These are phyloP conservation scores for Yponomeuta plumbellus DNA, from an alignment of 2,888 invertebrate species.

Conservation along the genomic window DNA sequence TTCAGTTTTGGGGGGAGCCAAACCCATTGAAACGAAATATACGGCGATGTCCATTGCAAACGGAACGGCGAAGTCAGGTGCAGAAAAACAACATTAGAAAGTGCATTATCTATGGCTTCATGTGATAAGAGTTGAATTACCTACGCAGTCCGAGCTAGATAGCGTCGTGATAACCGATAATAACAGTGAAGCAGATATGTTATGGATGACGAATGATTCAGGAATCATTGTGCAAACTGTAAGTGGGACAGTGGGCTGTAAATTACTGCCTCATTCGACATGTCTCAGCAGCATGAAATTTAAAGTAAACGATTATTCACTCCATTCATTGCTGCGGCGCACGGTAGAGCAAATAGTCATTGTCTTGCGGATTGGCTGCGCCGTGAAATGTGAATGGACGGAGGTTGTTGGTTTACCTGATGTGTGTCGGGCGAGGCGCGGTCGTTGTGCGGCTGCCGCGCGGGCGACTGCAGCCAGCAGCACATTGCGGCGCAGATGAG, in stretches of 20 bases:
- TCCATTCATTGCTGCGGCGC: background rate
- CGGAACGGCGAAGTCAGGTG: background rate
- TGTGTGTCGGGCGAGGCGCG: constrained; percentile 66
- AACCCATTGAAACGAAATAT: background rate
- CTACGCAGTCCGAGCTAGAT: background rate
- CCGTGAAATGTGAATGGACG: background rate
- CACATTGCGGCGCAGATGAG: constrained; percentile 85
- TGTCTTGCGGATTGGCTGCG: background rate
- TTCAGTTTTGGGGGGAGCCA: no score
- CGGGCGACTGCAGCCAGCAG: constrained; percentile 80
- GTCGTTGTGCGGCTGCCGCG: constrained; percentile 61
- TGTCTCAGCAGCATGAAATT: background rate
- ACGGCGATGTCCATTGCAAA: background rate
- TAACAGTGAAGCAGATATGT: background rate
- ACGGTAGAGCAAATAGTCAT: background rate
- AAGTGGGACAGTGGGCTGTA: background rate
- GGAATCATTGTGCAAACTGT: background rate
- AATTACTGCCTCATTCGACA: background rate
- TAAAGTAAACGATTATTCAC: background rate
- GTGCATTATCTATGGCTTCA: background rate
- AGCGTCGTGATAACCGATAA: background rate
- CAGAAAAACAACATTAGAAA: background rate
- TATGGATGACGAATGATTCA: background rate
- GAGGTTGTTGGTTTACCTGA: constrained; percentile 44
- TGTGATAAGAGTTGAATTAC: background rate